Evolutionary conservation across 35 echinoderm and acorn worm genomes (phyloP).

Genomic region (Patiria miniata): DNA sequence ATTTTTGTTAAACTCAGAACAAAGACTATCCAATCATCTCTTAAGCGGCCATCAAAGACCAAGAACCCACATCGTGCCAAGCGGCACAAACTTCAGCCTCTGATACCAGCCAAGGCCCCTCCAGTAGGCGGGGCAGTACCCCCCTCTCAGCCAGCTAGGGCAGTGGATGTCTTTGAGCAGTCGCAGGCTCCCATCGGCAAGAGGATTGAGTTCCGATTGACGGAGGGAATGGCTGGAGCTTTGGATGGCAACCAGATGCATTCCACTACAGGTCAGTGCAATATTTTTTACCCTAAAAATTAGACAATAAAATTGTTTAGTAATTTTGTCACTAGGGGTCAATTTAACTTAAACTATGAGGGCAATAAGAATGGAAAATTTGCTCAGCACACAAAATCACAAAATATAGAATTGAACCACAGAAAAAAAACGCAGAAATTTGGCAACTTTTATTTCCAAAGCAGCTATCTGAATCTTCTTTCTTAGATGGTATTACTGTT

Average conservation of each 20-base stretch:
- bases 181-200: constrained; percentile 48
- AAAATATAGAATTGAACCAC: too few relatives aligned
- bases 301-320: neutral
- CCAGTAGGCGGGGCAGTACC: neutral
- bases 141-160: neutral
- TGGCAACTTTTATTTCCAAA: too few relatives aligned
- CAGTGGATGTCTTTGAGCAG: constrained; percentile 74
- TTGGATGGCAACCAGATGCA: constrained; percentile 46
- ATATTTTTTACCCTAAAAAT: too few relatives aligned
- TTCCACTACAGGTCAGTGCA: neutral
- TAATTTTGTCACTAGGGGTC: too few relatives aligned
- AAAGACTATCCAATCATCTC: neutral
- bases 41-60: constrained; percentile 65
- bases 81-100: constrained; percentile 18
- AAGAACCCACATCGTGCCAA: constrained; percentile 59
- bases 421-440: too few relatives aligned
- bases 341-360: too few relatives aligned
- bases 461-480: too few relatives aligned
- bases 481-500: too few relatives aligned
- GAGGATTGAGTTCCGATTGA: constrained; percentile 73
- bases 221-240: constrained; percentile 72
- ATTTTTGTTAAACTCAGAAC: neutral
- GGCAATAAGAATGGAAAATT: too few relatives aligned
- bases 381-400: too few relatives aligned
- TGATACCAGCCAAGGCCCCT: constrained; percentile 10